Evolutionary conservation across 1,140 invertebrate species (phyloP).

Genomic region (Orchesella cincta): DNA sequence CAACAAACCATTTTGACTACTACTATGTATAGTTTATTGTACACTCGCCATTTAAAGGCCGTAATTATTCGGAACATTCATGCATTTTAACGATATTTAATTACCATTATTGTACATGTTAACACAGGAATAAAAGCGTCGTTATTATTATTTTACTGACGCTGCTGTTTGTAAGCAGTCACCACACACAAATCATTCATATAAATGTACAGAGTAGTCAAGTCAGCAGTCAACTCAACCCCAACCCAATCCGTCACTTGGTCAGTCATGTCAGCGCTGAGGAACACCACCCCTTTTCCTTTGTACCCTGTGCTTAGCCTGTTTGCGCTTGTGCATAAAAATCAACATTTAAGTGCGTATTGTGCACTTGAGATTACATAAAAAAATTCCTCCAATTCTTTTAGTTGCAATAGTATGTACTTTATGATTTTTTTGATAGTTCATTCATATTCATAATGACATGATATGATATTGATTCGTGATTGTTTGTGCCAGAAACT

Average conservation of each 20-base stretch:
- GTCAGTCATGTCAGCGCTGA: neutral
- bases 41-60: neutral
- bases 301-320: neutral
- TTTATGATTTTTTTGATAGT: neutral
- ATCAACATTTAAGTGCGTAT: neutral
- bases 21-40: neutral
- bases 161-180: too few relatives aligned
- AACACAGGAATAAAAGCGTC: neutral
- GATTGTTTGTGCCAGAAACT: neutral
- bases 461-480: neutral
- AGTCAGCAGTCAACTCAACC: too few relatives aligned
- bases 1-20: neutral
- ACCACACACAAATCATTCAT: too few relatives aligned
- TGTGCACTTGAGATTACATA: neutral
- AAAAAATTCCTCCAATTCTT: neutral
- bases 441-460: neutral
- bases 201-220: too few relatives aligned
- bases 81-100: neutral
- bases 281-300: neutral
- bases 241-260: too few relatives aligned
- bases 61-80: conserved; percentile 12
- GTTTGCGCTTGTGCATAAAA: neutral
- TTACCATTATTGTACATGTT: neutral
- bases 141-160: too few relatives aligned
- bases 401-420: neutral